Base-by-base conservation (phyloP, 2,797 vertebrate species). In the Delichon dasypus region DNA sequence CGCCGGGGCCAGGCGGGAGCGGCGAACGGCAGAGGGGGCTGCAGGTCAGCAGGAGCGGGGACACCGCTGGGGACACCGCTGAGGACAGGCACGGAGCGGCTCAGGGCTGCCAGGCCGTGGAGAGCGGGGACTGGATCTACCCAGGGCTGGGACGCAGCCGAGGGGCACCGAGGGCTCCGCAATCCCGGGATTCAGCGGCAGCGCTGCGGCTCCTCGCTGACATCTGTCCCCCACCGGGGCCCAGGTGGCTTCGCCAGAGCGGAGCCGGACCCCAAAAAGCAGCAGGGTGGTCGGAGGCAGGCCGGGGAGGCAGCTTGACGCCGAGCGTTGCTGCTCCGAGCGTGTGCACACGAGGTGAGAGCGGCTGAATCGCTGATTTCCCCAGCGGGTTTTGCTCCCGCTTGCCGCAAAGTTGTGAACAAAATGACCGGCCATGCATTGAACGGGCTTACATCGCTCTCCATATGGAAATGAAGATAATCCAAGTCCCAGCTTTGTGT, bases 381-480 rank as follows among this genome's bases (percentile, higher is more conserved):
- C 95, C 98, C 97, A 92, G 94, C 23, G 97, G 98, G 95, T 94
- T 97, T 87, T n/a, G 96, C 96, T 97, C 96, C 97, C 74, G 93
- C 97, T 96, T 65, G 95, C 97, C 55, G 96, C 77, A 97, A 98
- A 98, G 97, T 97, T 97, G 98, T 94, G 98, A 98, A 98, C 98
- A 98, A 98, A 98, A 98, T 97, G 97, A 94, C 97, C 92, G 97
- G 96, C 98, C 97, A 97, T 97, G 98, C 98, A 97, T 97, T 97
- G 97, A 97, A 96, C 96, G 94, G 98, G 98, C 97, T 98, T 98
- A 98, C 98, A 98, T 96, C 95, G 95, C 97, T 97, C 97, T 98
- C 98, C 98, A 98, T 98, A 98, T 98, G 98, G 98, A 98, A 98
- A 98, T 98, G 90, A 97, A 98, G 97, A 98, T 98, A 98, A 98